Evolutionary conservation across 2,797 vertebrate species (phyloP), one percentile per base, ranked within the genome.

Genomic region (Melanotaenia nigrans): DNA sequence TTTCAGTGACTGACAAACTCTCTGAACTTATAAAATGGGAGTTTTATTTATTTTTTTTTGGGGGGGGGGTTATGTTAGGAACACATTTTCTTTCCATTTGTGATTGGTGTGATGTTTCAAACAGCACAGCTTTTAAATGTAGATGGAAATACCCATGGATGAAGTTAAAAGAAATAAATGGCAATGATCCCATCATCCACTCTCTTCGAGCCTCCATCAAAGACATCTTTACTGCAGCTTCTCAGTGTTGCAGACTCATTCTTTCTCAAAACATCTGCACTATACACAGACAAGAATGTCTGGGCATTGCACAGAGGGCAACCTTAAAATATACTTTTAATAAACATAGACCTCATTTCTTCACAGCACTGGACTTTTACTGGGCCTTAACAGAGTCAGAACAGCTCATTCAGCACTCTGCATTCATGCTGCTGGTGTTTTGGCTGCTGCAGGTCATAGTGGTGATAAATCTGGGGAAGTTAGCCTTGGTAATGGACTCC

Each of bases 401-500:
- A 79, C 65, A 75, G 73, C 75, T 67, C 75, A 73, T 85, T 87
- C 85, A 87, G 83, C 83, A 65, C 60, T 82, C 71, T 3, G 35
- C 53, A 47, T 78, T 84, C 81, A 74, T 38, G 55, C 78, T 75
- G 78, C 80, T 86, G 73, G 79, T 90, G 87, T 89, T 90, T 87
- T 86, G 81, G 89, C 90, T 87, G 85, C 85, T 87, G 65, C 85
- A 81, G 88, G 90, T 91, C 89, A 85, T 77, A 79, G 82, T 56
- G 60, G 87, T 87, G 87, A 92, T 91, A 90, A 90, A 93, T 93
- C 89, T 90, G 86, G 81, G 84, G 79, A 90, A 86, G 90, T 90
- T 89, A 82, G 88, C 83, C 85, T 87, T 84, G 85, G 84, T 93
- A 92, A 93, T 93, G 79, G 85, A 91, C 85, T 91, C 92, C 92